Evolutionary conservation across 2,113 vertebrate genomes (phyloP), one percentile per base, ranked within the genome.

Genomic region (Pedionomus torquatus): DNA sequence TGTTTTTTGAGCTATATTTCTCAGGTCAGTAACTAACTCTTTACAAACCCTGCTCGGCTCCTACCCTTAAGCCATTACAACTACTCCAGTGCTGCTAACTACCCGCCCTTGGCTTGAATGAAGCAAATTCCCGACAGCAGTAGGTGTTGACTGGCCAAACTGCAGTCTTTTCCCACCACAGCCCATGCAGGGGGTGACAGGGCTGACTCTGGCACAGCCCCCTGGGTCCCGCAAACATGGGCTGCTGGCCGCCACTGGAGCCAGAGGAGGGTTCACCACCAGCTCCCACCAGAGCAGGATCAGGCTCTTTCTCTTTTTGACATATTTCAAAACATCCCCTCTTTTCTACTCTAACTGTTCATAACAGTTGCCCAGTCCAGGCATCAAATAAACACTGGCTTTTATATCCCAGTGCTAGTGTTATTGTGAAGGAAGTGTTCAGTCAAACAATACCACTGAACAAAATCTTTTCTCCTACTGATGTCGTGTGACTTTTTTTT

Each of bases 131-230:
- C 66, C 26, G n/a, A 28, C 72, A 93, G 74, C 65, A 14, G 0
- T 1, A 68, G 52, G 19, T 69, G 90, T 66, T 51, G 64, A 33
- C 39, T 46, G 52, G 33, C 57, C 31, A n/a, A 71, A 60, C 4
- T 4, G 13, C 48, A 20, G 31, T 41, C 21, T 49, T 39, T 33
- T 17, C 55, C 28, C 60, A 13, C 19, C 2, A 5, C 70, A 83
- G 74, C 43, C 65, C 0, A 0, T 0, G 0, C 20, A 17, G 33
- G 8, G 51, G 39, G 5, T 77, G 58, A 65, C 4, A 1, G 8
- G 2, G 3, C 28, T 2, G 2, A 18, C n/a, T 37, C n/a, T 6
- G 14, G 33, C 3, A 1, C 60, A 87, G 77, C 14, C 31, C 33
- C 68, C 43, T 0, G 0, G 9, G 13, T 19, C 60, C 18, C 10